Evolutionary conservation across 2,113 vertebrate genomes (phyloP), one percentile per base, ranked within the genome.

Genomic region (Myanophis thanlyinensis): DNA sequence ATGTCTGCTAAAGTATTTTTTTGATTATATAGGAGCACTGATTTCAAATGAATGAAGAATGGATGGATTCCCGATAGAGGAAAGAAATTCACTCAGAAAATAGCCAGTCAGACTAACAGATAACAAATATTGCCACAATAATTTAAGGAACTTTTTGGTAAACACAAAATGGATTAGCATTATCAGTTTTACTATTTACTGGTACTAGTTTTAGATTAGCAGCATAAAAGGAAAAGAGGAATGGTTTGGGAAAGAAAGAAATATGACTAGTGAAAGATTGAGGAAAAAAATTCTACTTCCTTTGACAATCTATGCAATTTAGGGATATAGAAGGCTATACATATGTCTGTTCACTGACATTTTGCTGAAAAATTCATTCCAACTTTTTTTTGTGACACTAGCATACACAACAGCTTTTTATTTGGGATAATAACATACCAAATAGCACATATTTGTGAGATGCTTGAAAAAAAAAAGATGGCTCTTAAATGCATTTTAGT

Each of bases 101-200:
- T 46, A 89, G 35, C 49, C 3, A 80, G 5, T 11, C 0, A 0
- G 47, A 46, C 53, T 2, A 27, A 12, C 47, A n/a, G 67, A 62
- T 0, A 0, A 25, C 10, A 46, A 92, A 47, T 67, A 46, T 13
- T 40, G 62, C 44, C 46, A 67, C 22, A 89, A 15, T 46, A 23
- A 89, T 53, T 27, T 30, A 56, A 80, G 54, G 94, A 95, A 0
- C 15, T 0, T 85, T 91, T 85, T 92, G 54, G 91, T 53, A 40
- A 25, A 62, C 89, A 0, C 0, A 52, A 91, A 46, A 90, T 51
- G 91, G 67, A 92, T 94, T 91, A 95, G 67, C 59, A 90, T 94
- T 93, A 91, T 93, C 93, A 40, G 49, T 88, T 93, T 95, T 86
- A 67, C 30, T 67, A 67, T 67, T 67, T n/a, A 67, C 30, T 67